Base-by-base conservation (phyloP, 2,888 invertebrate species). In the Brassicogethes aeneus region DNA sequence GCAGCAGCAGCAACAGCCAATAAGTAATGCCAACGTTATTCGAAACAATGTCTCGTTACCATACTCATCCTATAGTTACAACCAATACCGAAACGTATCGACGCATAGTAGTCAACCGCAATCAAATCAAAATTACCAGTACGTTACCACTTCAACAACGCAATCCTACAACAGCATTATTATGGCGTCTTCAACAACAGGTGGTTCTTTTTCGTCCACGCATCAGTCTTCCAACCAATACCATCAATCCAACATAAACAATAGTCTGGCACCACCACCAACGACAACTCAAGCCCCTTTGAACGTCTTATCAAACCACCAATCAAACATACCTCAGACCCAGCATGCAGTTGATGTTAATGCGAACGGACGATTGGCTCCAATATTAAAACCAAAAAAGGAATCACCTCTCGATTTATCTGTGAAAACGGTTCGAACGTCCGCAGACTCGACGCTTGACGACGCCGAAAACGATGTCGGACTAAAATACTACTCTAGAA, bases 351-450 rank as follows among this genome's bases (percentile, higher is more conserved):
- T 41, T 42, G 38, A 10, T 42, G 5, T 38, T 10, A 53, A 42
- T 35, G 30, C 44, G 13, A 50, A 43, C 34, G 48, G 45, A 12
- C 40, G 48, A 34, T 12, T 34, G n/a, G 41, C 40, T 15, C 67
- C 69, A 15, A 68, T 70, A 56, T 36, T 51, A 5, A 55, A 66
- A 43, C 63, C 63, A 23, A 83, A 82, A 60, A 73, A 81, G 29
- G 85, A 85, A 64, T 88, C 87, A 7, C 91, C 90, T 0, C 68
- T 92, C 44, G 92, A 92, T 69, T 72, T 92, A 39, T 91, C 91
- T 0, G 87, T 91, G 34, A 90, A 91, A 65, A 91, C 90, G 1
- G 82, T 91, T 0, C 81, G 88, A 61, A 89, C 89, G 37, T 83
- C 88, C 2, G 89, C 91, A 0, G 90, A 91, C 66, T 90, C 90